These are phyloP conservation scores for Drosophila borealis DNA, from an alignment of 2,888 invertebrate species.

Conservation along the genomic window DNA sequence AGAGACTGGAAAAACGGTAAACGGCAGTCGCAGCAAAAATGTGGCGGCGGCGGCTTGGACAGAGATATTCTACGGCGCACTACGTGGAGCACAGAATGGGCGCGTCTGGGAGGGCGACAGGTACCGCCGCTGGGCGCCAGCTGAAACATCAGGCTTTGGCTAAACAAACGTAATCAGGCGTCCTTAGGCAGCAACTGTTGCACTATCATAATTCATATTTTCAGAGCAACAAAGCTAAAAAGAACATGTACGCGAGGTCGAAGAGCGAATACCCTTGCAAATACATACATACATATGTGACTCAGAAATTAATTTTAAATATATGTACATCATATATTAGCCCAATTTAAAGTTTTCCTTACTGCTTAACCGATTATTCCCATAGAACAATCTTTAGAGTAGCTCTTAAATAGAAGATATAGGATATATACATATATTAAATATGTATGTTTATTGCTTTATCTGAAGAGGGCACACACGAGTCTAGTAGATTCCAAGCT, in stretches of 20 bases:
- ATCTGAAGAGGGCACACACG: no score
- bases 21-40: no score
- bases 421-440: no score
- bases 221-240: background rate
- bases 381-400: no score
- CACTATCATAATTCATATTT: constrained; percentile 4
- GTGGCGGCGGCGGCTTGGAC: background rate
- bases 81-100: background rate
- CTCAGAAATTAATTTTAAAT: no score
- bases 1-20: constrained; percentile 1
- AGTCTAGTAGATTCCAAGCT: no score
- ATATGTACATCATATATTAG: no score
- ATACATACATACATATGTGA: background rate
- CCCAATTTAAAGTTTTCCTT: no score
- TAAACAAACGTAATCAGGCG: background rate
- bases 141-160: constrained; percentile 1
- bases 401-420: no score
- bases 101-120: background rate
- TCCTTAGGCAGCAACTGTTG: background rate
- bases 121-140: background rate
- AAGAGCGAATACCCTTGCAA: background rate
- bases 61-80: constrained; percentile 17
- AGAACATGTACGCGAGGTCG: background rate
- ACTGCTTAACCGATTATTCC: no score
- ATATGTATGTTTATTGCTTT: no score